Evolutionary conservation across 2,888 invertebrate genomes (phyloP), one percentile per base, ranked within the genome.

Genomic region (Leptopilina myrica): DNA sequence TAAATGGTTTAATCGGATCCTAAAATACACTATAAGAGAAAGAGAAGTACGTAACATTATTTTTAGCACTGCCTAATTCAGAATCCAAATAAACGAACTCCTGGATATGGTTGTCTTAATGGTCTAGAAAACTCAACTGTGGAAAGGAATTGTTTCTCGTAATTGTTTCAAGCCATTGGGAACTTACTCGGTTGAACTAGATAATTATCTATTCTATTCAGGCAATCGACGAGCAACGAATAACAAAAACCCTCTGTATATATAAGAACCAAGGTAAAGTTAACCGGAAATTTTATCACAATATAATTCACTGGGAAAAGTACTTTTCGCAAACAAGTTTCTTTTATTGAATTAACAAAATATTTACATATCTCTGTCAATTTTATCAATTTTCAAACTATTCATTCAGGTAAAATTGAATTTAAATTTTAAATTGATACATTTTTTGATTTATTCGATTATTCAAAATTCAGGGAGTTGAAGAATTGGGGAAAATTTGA

Each of bases 131-230:
- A 85, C 84, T 85, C 82, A 83, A 83, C 84, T 84, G 88, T 87
- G 84, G 86, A 86, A 86, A 86, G 86, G 85, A 87, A 87, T 87
- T 83, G 86, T 80, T 81, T 82, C 79, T 81, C 85, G 85, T 87
- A 87, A 88, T 87, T 87, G 88, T 89, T 87, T 88, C 84, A 84
- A 81, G 84, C 83, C 85, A 87, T 84, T 86, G 83, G 43, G 84
- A 86, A 85, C 77, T 82, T 81, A 80, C 49, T 79, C 78, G 77
- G 73, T 81, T 65, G 83, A 82, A 82, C 78, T 80, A 79, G 84
- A 83, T 88, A 88, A 89, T 88, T 88, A 86, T 87, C 85, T 85
- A 80, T 76, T 75, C 80, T 53, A 26, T 14, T 49, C 26, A 20
- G 49, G 26, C 20, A 69, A 69, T 26, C 4, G 49, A 26, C 65